A percentile compares a stretch with the other conserved stretches of the same genome.
Conservation (phyloP, 1,140 invertebrate species). For the Phymastichus coffea region DNA sequence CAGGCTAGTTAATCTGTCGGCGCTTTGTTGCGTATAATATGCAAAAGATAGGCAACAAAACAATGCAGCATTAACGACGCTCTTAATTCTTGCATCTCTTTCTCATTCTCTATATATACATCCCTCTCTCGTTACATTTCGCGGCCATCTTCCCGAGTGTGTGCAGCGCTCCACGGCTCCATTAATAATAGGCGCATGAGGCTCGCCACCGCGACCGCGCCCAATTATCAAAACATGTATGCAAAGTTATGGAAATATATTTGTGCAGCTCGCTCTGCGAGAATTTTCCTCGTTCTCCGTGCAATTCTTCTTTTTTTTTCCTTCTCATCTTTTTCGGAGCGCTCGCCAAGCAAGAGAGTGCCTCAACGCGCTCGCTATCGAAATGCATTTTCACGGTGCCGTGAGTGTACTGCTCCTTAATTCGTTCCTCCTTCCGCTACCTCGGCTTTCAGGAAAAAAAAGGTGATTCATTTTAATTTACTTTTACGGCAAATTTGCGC, state of each 20-base stretch:
- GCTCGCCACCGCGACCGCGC: slow-evolving; percentile 1
- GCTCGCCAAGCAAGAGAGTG: background rate
- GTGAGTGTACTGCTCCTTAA: slow-evolving; percentile 5
- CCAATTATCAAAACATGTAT: slow-evolving; percentile 55
- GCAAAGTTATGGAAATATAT: slow-evolving; percentile 55
- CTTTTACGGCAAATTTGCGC: slow-evolving; percentile 18
- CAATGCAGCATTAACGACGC: slow-evolving; percentile 18
- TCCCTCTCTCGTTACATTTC: background rate
- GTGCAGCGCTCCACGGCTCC: background rate
- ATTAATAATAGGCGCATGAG: slow-evolving; percentile 18
- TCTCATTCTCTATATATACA: background rate
- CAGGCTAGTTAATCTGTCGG: slow-evolving; percentile 9
- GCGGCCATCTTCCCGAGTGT: slow-evolving; percentile 6
- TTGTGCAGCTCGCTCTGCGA: slow-evolving; percentile 40
- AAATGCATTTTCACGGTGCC: slow-evolving; percentile 26
- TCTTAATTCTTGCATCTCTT: slow-evolving; percentile 22
- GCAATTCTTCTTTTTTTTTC: slow-evolving; percentile 1
- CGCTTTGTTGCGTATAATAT: slow-evolving; percentile 18
- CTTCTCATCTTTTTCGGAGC: background rate
- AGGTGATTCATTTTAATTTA: slow-evolving; percentile 12
- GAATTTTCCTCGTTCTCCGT: slow-evolving; percentile 30
- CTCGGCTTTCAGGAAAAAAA: background rate
- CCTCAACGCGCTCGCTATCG: slow-evolving; percentile 13
- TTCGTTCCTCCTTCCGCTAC: slow-evolving; percentile 5
- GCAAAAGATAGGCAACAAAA: slow-evolving; percentile 21